A percentile compares a stretch with the other conserved stretches of the same genome.
Conservation (phyloP, 2,797 vertebrate genomes). For the Acestrorhynchus altus region DNA sequence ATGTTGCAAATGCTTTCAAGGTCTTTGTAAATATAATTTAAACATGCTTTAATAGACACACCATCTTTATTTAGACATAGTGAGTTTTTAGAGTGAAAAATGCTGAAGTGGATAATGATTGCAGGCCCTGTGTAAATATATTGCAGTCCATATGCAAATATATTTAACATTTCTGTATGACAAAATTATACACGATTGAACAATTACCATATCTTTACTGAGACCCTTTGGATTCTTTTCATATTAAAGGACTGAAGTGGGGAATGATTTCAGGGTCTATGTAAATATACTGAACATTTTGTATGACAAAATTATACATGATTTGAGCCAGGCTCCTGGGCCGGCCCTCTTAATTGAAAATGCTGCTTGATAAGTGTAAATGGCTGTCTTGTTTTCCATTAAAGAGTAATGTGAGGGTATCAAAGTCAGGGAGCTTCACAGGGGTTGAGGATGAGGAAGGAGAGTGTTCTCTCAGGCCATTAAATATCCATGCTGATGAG, state of each 20-base stretch:
- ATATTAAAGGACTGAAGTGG: not conserved
- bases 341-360: slow-evolving; percentile 48
- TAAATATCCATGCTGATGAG: slow-evolving; percentile 80
- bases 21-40: no score
- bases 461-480: slow-evolving; percentile 72
- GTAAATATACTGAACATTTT: slow-evolving; percentile 37
- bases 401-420: slow-evolving; percentile 53
- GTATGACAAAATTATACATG: slow-evolving; percentile 40
- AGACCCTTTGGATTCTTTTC: not conserved
- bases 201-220: not conserved
- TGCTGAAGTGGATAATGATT: not conserved
- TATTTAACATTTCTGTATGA: not conserved
- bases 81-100: not conserved
- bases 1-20: no score
- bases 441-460: slow-evolving; percentile 43
- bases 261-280: slow-evolving; percentile 11
- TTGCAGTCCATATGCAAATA: not conserved
- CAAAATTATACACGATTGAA: not conserved
- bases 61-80: no score
- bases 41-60: no score
- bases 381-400: slow-evolving; percentile 56
- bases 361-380: slow-evolving; percentile 59
- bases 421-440: slow-evolving; percentile 48
- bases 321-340: slow-evolving; percentile 39
- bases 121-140: not conserved